A percentile compares a stretch with the other conserved stretches of the same genome.
Evolutionary conservation across 2,888 invertebrate species (phyloP).

Genomic region (Lordiphosa andalusiaca): DNA sequence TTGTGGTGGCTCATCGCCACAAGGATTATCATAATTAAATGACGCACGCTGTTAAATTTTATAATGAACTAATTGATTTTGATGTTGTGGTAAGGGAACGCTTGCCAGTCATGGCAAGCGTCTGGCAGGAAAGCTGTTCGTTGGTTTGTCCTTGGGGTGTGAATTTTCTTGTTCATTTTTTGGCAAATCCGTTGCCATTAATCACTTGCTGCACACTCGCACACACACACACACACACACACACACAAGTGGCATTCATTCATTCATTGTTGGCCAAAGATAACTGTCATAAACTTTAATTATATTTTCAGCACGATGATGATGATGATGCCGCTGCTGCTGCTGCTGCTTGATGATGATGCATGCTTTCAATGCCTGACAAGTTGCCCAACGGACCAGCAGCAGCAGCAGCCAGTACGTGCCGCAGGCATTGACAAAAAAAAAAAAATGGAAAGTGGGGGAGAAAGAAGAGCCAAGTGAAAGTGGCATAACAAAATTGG

Average conservation of each 20-base stretch:
- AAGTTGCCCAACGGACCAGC: slow-evolving; percentile 24
- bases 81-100: neutral
- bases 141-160: neutral
- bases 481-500: slow-evolving; percentile 23
- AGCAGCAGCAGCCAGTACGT: slow-evolving; percentile 44
- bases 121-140: slow-evolving; percentile 7
- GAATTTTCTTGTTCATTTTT: slow-evolving; percentile 15
- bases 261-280: slow-evolving; percentile 64
- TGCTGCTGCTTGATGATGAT: slow-evolving; percentile 32
- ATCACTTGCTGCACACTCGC: slow-evolving; percentile 37
- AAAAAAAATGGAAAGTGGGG: slow-evolving; percentile 14
- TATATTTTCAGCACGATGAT: slow-evolving; percentile 67
- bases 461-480: slow-evolving; percentile 16
- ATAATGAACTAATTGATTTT: slow-evolving; percentile 28
- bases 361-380: slow-evolving; percentile 34
- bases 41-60: slow-evolving; percentile 16
- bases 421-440: slow-evolving; percentile 45
- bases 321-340: slow-evolving; percentile 38
- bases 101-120: neutral
- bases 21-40: slow-evolving; percentile 33
- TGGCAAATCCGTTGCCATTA: slow-evolving; percentile 45
- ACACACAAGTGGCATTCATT: slow-evolving; percentile 36
- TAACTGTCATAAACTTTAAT: slow-evolving; percentile 75
- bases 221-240: slow-evolving; percentile 13
- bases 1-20: slow-evolving; percentile 16